Evolutionary conservation across 2,797 vertebrate genomes (phyloP).

Genomic region (Loris lydekkerianus): DNA sequence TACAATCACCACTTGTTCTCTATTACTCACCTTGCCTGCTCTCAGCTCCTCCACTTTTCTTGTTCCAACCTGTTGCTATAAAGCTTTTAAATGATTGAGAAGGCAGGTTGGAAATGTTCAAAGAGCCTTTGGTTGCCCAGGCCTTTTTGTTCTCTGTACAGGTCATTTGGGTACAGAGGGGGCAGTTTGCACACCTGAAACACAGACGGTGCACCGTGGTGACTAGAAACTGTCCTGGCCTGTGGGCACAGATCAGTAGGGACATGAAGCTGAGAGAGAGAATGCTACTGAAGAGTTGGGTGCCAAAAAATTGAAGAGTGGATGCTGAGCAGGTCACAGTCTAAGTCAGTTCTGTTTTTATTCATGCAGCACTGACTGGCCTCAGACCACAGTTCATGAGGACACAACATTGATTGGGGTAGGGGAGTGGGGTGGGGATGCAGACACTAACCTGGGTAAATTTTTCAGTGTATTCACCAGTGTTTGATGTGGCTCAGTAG

Average conservation of each 20-base stretch:
- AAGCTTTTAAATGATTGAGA: not conserved
- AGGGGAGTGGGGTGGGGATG: fast-evolving
- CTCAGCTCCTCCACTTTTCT: not conserved
- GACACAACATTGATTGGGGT: too few relatives aligned
- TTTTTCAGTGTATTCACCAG: not conserved
- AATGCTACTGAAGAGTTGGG: fast-evolving
- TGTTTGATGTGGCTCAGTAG: too few relatives aligned
- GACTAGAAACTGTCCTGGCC: not conserved
- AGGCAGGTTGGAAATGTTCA: not conserved
- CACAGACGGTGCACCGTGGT: not conserved
- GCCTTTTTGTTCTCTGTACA: constrained; percentile 24
- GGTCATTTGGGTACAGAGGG: not conserved
- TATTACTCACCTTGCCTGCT: constrained; percentile 28
- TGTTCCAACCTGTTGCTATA: constrained; percentile 43
- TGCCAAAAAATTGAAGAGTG: too few relatives aligned
- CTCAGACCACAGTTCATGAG: not conserved
- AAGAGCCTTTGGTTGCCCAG: not conserved
- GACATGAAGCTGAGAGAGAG: too few relatives aligned
- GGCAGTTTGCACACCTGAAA: not conserved
- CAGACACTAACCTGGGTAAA: fast-evolving
- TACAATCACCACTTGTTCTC: constrained; percentile 69
- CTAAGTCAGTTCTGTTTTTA: not conserved
- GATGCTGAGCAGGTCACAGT: not conserved
- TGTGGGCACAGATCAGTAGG: not conserved
- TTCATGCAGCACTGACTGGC: fast-evolving